A percentile compares a stretch with the other conserved stretches of the same genome.
Conservation (phyloP, 2,888 invertebrate genomes). For the Limulus polyphemus region DNA sequence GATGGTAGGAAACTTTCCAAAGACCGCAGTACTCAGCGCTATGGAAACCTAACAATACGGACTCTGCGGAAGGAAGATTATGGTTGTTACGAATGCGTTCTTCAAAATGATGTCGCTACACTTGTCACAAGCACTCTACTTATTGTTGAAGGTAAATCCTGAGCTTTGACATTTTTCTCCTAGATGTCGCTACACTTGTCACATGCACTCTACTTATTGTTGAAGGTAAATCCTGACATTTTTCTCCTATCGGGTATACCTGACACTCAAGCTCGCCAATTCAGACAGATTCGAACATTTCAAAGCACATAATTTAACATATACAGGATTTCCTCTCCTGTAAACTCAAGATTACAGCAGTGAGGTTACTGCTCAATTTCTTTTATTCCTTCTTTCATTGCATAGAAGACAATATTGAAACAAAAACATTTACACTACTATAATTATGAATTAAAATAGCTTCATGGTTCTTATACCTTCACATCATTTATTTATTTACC, state of each 20-base stretch:
- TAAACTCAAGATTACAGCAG: too few relatives aligned
- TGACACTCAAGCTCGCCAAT: background rate
- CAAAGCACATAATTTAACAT: too few relatives aligned
- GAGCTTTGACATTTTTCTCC: background rate
- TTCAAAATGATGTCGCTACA: slow-evolving; percentile 89
- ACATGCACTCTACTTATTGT: slow-evolving; percentile 47
- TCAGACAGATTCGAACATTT: too few relatives aligned
- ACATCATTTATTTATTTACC: too few relatives aligned
- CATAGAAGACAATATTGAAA: too few relatives aligned
- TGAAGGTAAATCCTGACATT: slow-evolving; percentile 30
- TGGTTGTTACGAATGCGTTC: slow-evolving; percentile 90
- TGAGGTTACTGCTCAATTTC: too few relatives aligned
- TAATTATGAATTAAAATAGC: too few relatives aligned
- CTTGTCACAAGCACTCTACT: slow-evolving; percentile 57
- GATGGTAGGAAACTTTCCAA: slow-evolving; percentile 26
- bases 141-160: slow-evolving; percentile 34
- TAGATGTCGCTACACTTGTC: slow-evolving; percentile 84
- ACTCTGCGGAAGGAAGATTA: slow-evolving; percentile 76
- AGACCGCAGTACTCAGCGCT: slow-evolving; percentile 41
- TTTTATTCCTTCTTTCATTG: too few relatives aligned
- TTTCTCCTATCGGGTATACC: too few relatives aligned
- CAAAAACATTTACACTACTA: too few relatives aligned
- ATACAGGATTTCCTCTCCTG: too few relatives aligned
- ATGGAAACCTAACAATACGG: slow-evolving; percentile 84
- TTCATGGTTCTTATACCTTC: too few relatives aligned